phyloP scores from a whole-genome alignment of 1,140 invertebrate genomes.

The Ylistrum balloti region DNA sequence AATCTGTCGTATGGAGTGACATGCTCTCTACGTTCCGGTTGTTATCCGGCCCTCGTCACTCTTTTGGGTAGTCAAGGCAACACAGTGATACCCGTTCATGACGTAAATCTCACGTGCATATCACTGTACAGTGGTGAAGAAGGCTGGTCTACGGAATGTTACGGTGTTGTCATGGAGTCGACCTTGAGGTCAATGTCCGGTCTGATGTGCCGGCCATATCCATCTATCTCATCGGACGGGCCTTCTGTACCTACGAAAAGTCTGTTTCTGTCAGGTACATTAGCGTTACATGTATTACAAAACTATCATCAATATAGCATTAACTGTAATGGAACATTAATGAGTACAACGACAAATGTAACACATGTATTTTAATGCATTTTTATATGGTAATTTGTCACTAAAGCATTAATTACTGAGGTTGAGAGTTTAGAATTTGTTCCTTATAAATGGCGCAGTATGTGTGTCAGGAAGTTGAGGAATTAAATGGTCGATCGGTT shows the following conservation, averaged over 20 bases:
- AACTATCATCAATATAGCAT: too few species aligned
- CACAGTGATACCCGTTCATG: not conserved
- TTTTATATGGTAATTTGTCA: too few species aligned
- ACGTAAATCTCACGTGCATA: slow-evolving; percentile 27
- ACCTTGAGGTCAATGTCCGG: not conserved
- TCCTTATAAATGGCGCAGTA: too few species aligned
- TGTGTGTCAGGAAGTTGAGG: too few species aligned
- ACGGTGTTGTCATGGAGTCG: not conserved
- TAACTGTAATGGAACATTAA: too few species aligned
- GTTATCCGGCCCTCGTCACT: not conserved
- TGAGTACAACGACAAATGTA: too few species aligned
- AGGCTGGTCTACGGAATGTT: not conserved
- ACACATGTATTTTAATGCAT: too few species aligned
- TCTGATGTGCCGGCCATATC: not conserved
- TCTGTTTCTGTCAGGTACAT: not conserved
- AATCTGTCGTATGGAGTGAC: not conserved
- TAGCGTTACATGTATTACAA: too few species aligned
- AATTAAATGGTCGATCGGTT: too few species aligned
- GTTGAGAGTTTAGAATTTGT: too few species aligned
- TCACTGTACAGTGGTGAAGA: not conserved
- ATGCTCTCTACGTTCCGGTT: not conserved
- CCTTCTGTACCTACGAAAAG: not conserved
- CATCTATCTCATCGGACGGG: not conserved
- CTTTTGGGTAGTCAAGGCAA: not conserved
- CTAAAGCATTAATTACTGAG: too few species aligned